A percentile compares a stretch with the other conserved stretches of the same genome.
Evolutionary conservation across 2,797 vertebrate genomes (phyloP).

Genomic region (Eptatretus atami): DNA sequence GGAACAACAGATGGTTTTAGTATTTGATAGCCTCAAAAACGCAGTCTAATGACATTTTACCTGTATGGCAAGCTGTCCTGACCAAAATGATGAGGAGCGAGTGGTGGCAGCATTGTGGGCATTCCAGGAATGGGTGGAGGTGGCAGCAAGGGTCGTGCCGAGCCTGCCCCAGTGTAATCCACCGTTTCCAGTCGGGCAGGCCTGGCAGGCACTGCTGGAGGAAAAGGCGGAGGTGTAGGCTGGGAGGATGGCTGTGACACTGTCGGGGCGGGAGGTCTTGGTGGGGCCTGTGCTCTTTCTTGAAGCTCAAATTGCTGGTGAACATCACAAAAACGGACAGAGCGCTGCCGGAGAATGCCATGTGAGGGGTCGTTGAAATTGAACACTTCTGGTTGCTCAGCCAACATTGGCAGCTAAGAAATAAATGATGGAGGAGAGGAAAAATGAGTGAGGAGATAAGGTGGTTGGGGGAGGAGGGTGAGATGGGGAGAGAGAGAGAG

Average conservation of each 20-base stretch:
- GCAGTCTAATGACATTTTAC: not conserved
- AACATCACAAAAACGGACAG: conserved; percentile 2
- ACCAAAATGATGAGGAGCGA: conserved; percentile 2
- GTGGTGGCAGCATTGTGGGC: conserved; percentile 1
- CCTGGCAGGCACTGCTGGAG: not conserved
- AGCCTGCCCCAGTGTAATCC: not conserved
- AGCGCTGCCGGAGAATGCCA: not conserved
- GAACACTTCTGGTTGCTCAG: conserved; percentile 1
- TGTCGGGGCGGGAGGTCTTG: not conserved
- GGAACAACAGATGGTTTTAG: no score
- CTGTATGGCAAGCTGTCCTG: conserved; percentile 1
- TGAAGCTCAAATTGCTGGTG: conserved; percentile 5
- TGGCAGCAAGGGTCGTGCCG: not conserved
- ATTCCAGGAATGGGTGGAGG: not conserved
- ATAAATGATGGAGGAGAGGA: not conserved
- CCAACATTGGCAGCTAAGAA: conserved; percentile 2
- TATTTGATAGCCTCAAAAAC: no score
- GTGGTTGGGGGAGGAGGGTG: not conserved
- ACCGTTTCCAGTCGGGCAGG: conserved; percentile 1
- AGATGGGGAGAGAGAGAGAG: not conserved
- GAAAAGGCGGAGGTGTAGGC: not conserved
- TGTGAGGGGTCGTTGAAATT: not conserved
- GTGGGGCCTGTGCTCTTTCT: not conserved
- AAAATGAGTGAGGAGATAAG: not conserved
- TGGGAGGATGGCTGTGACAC: conserved; percentile 3